These are phyloP conservation scores for Hycleus cichorii DNA, from an alignment of 1,140 invertebrate genomes.

Conservation along the genomic window DNA sequence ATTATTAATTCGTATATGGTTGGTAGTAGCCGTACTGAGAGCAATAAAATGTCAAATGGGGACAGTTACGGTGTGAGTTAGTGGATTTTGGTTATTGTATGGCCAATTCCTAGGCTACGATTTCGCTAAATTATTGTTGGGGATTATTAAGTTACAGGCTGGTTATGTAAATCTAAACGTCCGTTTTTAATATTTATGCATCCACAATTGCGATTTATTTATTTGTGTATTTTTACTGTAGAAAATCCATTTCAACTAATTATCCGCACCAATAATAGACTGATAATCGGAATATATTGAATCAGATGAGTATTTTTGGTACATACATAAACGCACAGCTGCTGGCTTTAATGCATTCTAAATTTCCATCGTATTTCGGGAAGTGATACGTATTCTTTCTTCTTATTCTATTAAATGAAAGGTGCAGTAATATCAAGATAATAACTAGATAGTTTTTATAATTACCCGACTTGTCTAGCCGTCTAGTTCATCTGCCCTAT, in stretches of 20 bases:
- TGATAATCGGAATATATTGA: neutral
- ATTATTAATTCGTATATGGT: too few species aligned
- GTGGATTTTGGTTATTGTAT: too few species aligned
- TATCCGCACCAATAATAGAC: neutral
- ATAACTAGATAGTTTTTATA: constrained; percentile 16
- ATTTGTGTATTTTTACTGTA: neutral
- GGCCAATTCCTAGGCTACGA: too few species aligned
- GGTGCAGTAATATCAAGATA: constrained; percentile 16
- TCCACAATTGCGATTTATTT: neutral
- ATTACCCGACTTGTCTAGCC: constrained; percentile 14
- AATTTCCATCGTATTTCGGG: constrained; percentile 5
- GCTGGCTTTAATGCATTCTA: constrained; percentile 10
- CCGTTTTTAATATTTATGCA: too few species aligned
- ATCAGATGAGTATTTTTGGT: neutral
- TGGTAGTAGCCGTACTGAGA: too few species aligned
- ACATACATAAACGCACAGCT: neutral
- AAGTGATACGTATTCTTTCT: constrained; percentile 12
- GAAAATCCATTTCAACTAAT: neutral
- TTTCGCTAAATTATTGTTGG: too few species aligned
- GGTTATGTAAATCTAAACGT: too few species aligned
- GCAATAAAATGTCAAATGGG: too few species aligned
- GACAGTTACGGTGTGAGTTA: too few species aligned
- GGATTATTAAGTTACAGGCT: too few species aligned
- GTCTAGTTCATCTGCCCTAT: constrained; percentile 5
- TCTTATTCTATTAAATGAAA: constrained; percentile 10